These are phyloP conservation scores for Ranitomeya variabilis DNA, from an alignment of 2,113 vertebrate species.

Conservation along the genomic window DNA sequence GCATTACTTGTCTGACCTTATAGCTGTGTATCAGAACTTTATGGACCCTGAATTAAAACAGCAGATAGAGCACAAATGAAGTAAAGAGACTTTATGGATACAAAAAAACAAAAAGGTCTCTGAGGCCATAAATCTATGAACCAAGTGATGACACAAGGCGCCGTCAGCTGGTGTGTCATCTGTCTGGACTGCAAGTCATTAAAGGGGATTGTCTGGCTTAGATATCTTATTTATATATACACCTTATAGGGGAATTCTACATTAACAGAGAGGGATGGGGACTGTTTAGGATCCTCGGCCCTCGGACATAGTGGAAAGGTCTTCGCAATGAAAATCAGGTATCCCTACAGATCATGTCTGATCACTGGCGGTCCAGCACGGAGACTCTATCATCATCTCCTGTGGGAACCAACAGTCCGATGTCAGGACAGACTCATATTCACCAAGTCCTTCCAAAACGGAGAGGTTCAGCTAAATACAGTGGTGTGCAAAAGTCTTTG, in stretches of 20 bases:
- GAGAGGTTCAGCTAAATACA: too few relatives aligned
- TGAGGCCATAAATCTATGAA: background rate
- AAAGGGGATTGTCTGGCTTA: background rate
- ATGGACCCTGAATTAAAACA: constrained; percentile 18
- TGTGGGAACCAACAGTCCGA: too few relatives aligned
- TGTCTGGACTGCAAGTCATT: background rate
- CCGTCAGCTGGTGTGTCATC: background rate
- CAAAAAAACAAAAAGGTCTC: background rate
- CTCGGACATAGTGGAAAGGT: too few relatives aligned
- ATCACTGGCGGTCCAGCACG: too few relatives aligned
- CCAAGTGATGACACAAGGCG: background rate
- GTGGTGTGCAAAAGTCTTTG: too few relatives aligned
- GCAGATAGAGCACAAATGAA: background rate
- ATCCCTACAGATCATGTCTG: too few relatives aligned
- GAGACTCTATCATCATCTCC: too few relatives aligned
- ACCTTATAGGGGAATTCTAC: background rate
- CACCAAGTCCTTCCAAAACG: too few relatives aligned
- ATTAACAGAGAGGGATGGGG: background rate
- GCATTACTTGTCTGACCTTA: background rate
- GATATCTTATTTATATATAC: background rate
- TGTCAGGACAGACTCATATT: too few relatives aligned
- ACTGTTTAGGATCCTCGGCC: background rate
- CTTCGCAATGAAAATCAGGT: too few relatives aligned
- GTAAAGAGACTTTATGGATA: background rate
- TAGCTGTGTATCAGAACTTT: background rate